Percentiles rank a stretch among this genome's conserved stretches.
Conservation (phyloP, 1,140 invertebrate species). For the Pseudomyrmex gracilis region DNA sequence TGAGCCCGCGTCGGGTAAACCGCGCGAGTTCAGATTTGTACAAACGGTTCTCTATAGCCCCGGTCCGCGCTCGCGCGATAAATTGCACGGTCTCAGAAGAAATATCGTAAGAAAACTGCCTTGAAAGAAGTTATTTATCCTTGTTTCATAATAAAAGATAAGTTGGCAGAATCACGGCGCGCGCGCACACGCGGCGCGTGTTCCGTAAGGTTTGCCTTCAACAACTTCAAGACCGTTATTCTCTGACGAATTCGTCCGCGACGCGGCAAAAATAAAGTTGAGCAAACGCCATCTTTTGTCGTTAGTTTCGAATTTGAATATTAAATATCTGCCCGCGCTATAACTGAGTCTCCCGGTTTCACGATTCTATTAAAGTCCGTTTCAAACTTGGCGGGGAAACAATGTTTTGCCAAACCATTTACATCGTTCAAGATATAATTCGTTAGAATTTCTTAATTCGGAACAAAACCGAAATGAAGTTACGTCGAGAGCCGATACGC, state of each 20-base stretch:
- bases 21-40: conserved; percentile 39
- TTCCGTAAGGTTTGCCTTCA: conserved; percentile 1
- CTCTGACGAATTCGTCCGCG: conserved; percentile 16
- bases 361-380: not conserved
- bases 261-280: not conserved
- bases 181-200: not conserved
- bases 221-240: conserved; percentile 25
- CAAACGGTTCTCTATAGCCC: conserved; percentile 42
- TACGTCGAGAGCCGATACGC: not conserved
- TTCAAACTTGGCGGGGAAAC: conserved; percentile 4
- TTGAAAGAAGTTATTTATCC: conserved; percentile 55
- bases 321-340: conserved; percentile 4
- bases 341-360: conserved; percentile 2
- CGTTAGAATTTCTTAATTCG: conserved; percentile 7
- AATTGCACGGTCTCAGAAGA: conserved; percentile 43
- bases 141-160: conserved; percentile 59
- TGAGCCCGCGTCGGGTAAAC: conserved; percentile 26
- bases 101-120: conserved; percentile 39
- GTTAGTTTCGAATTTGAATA: conserved; percentile 32
- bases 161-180: conserved; percentile 31
- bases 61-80: conserved; percentile 7
- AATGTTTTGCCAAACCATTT: not conserved
- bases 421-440: conserved; percentile 9
- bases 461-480: not conserved
- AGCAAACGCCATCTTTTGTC: not conserved